Conservation (phyloP, 2,797 vertebrate genomes). For the Lagorchestes hirsutus region DNA sequence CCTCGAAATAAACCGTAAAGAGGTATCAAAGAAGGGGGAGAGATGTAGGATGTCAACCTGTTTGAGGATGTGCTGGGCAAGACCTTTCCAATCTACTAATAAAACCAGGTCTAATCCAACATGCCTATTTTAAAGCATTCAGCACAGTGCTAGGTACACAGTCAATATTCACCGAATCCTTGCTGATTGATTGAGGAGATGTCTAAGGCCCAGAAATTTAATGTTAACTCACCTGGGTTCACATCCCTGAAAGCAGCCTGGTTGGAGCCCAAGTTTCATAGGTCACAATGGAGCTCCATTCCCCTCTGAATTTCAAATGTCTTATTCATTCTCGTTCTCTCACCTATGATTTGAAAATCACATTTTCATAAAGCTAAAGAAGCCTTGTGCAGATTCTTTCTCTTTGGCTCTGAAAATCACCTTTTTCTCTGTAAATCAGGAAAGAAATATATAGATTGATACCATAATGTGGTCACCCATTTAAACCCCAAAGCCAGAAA, state of each 20-base stretch:
- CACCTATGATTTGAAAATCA: not conserved
- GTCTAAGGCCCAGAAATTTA: not conserved
- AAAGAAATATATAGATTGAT: not conserved
- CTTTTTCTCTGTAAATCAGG: conserved; percentile 27
- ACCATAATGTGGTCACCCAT: not conserved
- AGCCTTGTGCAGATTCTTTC: conserved; percentile 1
- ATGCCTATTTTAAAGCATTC: not conserved
- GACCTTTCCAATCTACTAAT: not conserved
- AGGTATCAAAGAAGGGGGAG: not conserved
- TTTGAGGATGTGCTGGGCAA: not conserved
- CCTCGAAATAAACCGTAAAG: not conserved
- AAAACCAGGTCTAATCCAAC: not conserved
- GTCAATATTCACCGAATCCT: not conserved
- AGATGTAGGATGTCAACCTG: not conserved
- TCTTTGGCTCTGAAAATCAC: conserved; percentile 40
- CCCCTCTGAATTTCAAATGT: not conserved
- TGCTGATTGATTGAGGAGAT: not conserved
- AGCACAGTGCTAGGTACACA: not conserved
- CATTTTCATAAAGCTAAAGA: conserved; percentile 21
- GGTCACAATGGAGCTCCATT: not conserved
- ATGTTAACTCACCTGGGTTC: not conserved
- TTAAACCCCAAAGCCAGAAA: conserved; percentile 52
- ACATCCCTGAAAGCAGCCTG: not conserved
- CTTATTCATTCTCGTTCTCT: not conserved
- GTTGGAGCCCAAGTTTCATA: not conserved